Evolutionary conservation across 2,888 invertebrate genomes (phyloP).

Genomic region (Microplitis deprimator): DNA sequence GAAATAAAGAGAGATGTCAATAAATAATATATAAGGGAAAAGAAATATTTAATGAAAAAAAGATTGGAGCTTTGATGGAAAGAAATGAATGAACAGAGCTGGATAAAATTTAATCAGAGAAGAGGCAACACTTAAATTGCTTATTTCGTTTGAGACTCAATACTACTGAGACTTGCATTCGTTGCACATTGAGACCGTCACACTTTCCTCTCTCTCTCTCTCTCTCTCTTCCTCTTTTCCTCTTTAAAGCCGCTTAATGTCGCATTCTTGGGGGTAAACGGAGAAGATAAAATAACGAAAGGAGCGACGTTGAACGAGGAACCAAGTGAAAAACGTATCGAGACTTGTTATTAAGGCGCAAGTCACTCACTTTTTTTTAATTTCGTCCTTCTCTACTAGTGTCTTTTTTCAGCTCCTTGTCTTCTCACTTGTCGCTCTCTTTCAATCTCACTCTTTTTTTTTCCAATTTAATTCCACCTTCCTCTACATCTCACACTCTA

Average conservation of each 20-base stretch:
- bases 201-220: conserved; percentile 34
- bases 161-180: conserved; percentile 52
- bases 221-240: conserved; percentile 34
- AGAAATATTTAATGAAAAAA: conserved; percentile 4
- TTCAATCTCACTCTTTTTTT: conserved; percentile 47
- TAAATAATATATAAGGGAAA: conserved; percentile 13
- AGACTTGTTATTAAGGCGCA: conserved; percentile 63
- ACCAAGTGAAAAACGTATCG: conserved; percentile 56
- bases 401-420: conserved; percentile 43
- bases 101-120: conserved; percentile 60
- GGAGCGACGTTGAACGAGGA: conserved; percentile 39
- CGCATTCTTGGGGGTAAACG: conserved; percentile 58
- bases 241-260: conserved; percentile 58
- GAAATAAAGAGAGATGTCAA: conserved; percentile 3
- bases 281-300: conserved; percentile 44
- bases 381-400: conserved; percentile 23
- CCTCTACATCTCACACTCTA: conserved; percentile 37
- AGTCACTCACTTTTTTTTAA: conserved; percentile 52
- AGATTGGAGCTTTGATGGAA: not conserved
- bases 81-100: conserved; percentile 6
- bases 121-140: conserved; percentile 62
- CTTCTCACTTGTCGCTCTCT: conserved; percentile 55
- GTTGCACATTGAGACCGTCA: conserved; percentile 40
- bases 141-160: conserved; percentile 62
- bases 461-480: conserved; percentile 15